Evolutionary conservation across 2,113 vertebrate species (phyloP), one percentile per base, ranked within the genome.

Genomic region (Xiphorhynchus elegans): DNA sequence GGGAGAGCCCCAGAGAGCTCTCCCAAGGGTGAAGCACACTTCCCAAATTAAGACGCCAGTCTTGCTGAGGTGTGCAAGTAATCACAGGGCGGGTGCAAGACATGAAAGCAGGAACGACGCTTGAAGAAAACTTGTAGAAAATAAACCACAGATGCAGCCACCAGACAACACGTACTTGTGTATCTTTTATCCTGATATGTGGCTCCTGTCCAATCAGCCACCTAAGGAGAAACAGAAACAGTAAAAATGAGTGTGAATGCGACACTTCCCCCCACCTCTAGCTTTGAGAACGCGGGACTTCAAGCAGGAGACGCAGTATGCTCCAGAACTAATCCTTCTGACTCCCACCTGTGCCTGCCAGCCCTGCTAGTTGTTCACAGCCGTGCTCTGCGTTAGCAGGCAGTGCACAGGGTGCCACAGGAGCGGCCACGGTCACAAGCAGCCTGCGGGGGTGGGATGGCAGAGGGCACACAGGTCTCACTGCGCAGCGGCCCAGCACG

Each of bases 141-240:
- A 31, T 4, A 67, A 84, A 40, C 6, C 19, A 44, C 10, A 42
- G n/a, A 6, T 59, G 29, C 26, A 72, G 77, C 11, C 33, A 64
- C 28, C 13, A 18, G 7, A 33, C 53, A 33, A 78, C 66, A 98
- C 99, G 97, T 97, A 99, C 99, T 99, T 49, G 99, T 99, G 69
- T 99, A 99, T 98, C 99, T 98, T 97, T 99, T 99, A 97, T 99
- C 99, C 91, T 99, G 99, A 77, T 99, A 99, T 0, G 99, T 99
- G 17, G 99, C 99, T 90, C 99, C 99, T 1, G 99, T 99, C 99
- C 99, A 99, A 67, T 99, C 99, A 7, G 99, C 99, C 64, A 99
- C 99, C 99, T 99, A 58, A 86, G 20, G n/a, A 96, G 25, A 29
- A 89, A 20, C 63, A 92, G 0, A 73, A 70, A 84, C 23, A 81